Evolutionary conservation across 2,888 invertebrate genomes (phyloP), one percentile per base, ranked within the genome.

Genomic region (Xanthorhoe spadicearia): DNA sequence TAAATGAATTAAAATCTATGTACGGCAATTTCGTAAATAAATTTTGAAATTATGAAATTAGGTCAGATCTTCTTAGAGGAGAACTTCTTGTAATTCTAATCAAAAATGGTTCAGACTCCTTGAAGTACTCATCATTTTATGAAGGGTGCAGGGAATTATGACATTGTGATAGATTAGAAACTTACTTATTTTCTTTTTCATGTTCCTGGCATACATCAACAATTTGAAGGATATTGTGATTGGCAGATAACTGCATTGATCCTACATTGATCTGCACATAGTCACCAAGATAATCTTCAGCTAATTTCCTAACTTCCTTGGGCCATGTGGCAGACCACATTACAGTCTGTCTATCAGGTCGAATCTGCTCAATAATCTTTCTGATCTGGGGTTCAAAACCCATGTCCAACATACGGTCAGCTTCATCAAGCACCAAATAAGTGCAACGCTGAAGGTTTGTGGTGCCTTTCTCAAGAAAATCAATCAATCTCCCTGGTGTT

Each of bases 281-380:
- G 80, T 98, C 96, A 61, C 95, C 95, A 18, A 99, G 94, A 86
- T 98, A 99, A 83, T 99, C 99, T 80, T 97, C 96, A 18, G 99
- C 99, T 70, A 99, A 91, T 77, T 96, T 96, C 72, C 96, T 95
- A 1, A 99, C 99, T 93, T 99, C 99, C 82, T 98, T 98, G 0
- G 99, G 99, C 99, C 99, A 99, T n/a, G 99, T 99, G 0, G 99
- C 99, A 72, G 98, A 98, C 98, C 98, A 99, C 99, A 99, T 99
- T 51, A 99, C 94, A 13, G 98, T 98, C 88, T 99, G 99, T 79
- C 99, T 94, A 83, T 99, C 98, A 15, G 98, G 98, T 74, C 98
- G 94, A 77, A 98, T 98, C 88, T 98, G 98, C 81, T 97, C 97
- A 76, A 98, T 95, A 78, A 99, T 98, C 89, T 98, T 98, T 61